These are phyloP conservation scores for Macrobrachium rosenbergii DNA, from an alignment of 1,140 invertebrate genomes.

Conservation along the genomic window DNA sequence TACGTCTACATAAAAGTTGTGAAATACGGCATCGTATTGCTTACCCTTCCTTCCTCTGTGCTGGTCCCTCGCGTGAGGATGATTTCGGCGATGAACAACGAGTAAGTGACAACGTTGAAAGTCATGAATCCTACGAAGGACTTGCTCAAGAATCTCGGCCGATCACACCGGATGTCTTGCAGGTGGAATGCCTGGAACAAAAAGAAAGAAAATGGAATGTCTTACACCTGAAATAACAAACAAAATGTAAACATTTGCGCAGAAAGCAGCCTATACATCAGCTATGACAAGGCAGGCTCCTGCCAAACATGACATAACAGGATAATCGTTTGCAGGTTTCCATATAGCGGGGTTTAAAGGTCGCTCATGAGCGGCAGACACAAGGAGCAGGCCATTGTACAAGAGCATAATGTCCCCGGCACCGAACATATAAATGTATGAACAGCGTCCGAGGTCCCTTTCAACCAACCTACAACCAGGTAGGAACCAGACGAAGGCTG, in stretches of 20 bases:
- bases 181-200: constrained; percentile 87
- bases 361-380: no score
- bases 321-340: no score
- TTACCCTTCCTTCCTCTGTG: constrained; percentile 58
- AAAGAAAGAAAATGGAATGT: constrained; percentile 52
- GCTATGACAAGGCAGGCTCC: no score
- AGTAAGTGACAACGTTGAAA: constrained; percentile 91
- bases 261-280: background rate
- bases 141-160: constrained; percentile 88
- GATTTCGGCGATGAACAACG: constrained; percentile 86
- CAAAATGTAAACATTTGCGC: background rate
- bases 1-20: no score
- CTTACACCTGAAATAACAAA: background rate
- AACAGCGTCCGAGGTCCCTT: no score
- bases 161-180: constrained; percentile 87
- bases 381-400: no score
- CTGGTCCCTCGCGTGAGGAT: constrained; percentile 73
- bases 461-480: no score
- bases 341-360: no score
- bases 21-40: constrained; percentile 1
- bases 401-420: no score
- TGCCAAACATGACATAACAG: no score
- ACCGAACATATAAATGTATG: no score
- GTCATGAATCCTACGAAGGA: constrained; percentile 91
- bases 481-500: no score